Evolutionary conservation across 2,113 vertebrate species (phyloP).

Genomic region (Polypterus senegalus): DNA sequence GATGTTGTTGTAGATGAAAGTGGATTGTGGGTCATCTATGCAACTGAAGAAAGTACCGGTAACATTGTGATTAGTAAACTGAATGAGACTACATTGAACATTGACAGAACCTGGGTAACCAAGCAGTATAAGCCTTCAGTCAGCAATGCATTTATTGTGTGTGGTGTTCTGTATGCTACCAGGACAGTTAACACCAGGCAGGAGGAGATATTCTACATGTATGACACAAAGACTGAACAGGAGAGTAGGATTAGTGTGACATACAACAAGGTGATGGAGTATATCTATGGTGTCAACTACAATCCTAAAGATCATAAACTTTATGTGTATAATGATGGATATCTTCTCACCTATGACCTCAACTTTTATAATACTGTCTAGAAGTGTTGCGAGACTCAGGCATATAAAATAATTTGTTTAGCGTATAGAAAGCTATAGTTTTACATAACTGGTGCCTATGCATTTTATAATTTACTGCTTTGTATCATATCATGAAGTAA

Average conservation of each 20-base stretch:
- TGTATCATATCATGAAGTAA: no score
- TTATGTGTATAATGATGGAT: constrained; percentile 59
- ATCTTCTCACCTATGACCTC: constrained; percentile 33
- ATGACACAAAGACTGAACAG: constrained; percentile 40
- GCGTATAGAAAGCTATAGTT: no score
- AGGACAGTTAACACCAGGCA: constrained; percentile 11
- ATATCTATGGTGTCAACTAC: constrained; percentile 46
- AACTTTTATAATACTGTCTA: constrained; percentile 29
- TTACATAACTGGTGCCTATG: no score
- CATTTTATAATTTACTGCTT: no score
- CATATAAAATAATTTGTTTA: no score
- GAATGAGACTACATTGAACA: constrained; percentile 50
- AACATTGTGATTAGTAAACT: constrained; percentile 58
- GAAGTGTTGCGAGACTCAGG: constrained; percentile 24
- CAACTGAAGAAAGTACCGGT: constrained; percentile 48
- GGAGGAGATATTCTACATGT: constrained; percentile 61
- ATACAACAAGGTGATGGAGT: constrained; percentile 49
- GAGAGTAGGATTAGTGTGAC: constrained; percentile 35
- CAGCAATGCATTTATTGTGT: constrained; percentile 56
- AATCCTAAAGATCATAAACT: constrained; percentile 55
- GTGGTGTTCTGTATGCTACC: constrained; percentile 54
- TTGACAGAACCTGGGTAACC: constrained; percentile 52
- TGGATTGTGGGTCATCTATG: constrained; percentile 61
- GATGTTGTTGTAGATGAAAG: constrained; percentile 54
- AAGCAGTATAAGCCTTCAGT: constrained; percentile 24